These are phyloP conservation scores for Drosophila macrospina DNA, from an alignment of 2,888 invertebrate species.

Conservation along the genomic window DNA sequence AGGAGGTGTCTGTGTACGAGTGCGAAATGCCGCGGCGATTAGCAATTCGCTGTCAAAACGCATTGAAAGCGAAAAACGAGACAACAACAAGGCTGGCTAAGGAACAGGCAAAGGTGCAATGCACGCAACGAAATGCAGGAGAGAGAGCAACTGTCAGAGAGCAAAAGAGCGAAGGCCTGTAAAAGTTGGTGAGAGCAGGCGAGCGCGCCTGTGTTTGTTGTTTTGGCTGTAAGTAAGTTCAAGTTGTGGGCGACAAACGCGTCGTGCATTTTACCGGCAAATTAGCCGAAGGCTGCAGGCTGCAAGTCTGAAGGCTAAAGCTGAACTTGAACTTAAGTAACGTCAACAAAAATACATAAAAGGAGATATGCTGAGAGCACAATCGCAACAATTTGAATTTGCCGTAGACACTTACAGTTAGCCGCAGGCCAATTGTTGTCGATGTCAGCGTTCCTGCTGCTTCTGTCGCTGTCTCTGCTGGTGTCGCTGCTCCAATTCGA, in stretches of 20 bases:
- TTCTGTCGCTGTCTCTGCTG: slow-evolving; percentile 9
- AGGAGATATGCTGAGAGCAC: slow-evolving; percentile 2
- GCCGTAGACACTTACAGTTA: slow-evolving; percentile 34
- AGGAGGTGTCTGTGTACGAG: slow-evolving; percentile 17
- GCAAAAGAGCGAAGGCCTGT: slow-evolving; percentile 11
- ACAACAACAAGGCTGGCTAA: slow-evolving; percentile 32
- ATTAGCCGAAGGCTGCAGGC: slow-evolving; percentile 27
- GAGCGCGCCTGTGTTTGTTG: slow-evolving; percentile 7
- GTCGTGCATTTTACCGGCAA: slow-evolving; percentile 54
- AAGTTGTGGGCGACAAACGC: slow-evolving; percentile 57
- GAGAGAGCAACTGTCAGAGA: slow-evolving; percentile 16
- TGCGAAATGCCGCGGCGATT: slow-evolving; percentile 74
- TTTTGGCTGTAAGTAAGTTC: slow-evolving; percentile 54
- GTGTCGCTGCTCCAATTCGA: slow-evolving; percentile 53
- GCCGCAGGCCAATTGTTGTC: slow-evolving; percentile 18
- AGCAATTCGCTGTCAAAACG: slow-evolving; percentile 80
- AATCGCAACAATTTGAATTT: slow-evolving; percentile 13
- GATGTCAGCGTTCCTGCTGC: not conserved
- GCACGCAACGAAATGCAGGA: slow-evolving; percentile 69
- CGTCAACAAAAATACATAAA: slow-evolving; percentile 23
- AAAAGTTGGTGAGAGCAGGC: slow-evolving; percentile 6
- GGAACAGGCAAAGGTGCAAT: slow-evolving; percentile 71
- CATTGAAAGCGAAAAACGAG: slow-evolving; percentile 74
- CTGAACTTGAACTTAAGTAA: slow-evolving; percentile 63
- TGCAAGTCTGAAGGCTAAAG: slow-evolving; percentile 13